Evolutionary conservation across 2,888 invertebrate species (phyloP).

Genomic region (Atethmia centrago): DNA sequence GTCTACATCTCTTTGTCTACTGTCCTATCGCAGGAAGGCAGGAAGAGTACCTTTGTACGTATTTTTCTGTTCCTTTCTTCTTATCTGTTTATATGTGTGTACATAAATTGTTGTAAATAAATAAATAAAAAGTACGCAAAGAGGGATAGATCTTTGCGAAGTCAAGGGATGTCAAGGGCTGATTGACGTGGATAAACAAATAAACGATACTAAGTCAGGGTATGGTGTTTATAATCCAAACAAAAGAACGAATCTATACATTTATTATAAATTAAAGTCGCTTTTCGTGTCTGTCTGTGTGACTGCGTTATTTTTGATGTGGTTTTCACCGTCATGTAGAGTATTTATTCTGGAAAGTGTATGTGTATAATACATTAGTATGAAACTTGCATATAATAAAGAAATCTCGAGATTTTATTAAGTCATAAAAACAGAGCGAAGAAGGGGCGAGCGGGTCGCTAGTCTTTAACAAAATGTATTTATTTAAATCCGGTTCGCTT

Average conservation of each 20-base stretch:
- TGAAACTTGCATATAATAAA: background rate
- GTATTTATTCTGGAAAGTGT: background rate
- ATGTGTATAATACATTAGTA: background rate
- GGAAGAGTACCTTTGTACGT: too few relatives aligned
- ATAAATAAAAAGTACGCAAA: background rate
- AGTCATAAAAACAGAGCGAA: background rate
- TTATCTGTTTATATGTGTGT: too few relatives aligned
- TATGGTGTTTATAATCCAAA: background rate
- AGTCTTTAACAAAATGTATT: background rate
- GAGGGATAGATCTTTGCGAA: background rate
- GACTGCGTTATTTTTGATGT: background rate
- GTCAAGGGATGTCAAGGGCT: background rate
- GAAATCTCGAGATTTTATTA: background rate
- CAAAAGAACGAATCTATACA: background rate
- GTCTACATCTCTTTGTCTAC: too few relatives aligned
- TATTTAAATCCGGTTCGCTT: conserved; percentile 35
- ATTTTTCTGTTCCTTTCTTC: too few relatives aligned
- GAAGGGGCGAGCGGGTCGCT: too few relatives aligned
- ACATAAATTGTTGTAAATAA: too few relatives aligned
- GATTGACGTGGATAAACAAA: background rate
- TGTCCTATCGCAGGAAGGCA: too few relatives aligned
- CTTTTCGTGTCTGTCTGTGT: background rate
- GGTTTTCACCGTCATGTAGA: background rate
- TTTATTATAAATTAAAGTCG: background rate
- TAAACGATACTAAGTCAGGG: background rate